These are phyloP conservation scores for Ornithoptera priamus DNA, from an alignment of 2,888 invertebrate species.

Conservation along the genomic window DNA sequence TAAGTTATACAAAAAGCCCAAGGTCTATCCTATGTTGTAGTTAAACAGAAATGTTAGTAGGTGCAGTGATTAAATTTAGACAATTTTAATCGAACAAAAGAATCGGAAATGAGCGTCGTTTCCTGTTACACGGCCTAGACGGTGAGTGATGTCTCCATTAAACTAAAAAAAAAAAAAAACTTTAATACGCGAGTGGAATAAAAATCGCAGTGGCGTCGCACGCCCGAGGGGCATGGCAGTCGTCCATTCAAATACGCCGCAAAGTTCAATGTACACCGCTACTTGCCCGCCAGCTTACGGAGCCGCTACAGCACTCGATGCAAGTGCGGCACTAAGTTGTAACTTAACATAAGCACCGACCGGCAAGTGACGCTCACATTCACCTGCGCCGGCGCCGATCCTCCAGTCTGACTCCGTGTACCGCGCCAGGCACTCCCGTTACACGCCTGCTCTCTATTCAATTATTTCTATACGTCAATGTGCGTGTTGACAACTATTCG, in stretches of 20 bases:
- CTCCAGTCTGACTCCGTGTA: slow-evolving; percentile 64
- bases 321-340: slow-evolving; percentile 50
- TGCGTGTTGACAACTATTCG: slow-evolving; percentile 58
- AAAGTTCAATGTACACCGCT: slow-evolving; percentile 74
- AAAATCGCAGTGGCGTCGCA: slow-evolving; percentile 54
- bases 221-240: slow-evolving; percentile 55
- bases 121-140: slow-evolving; percentile 23
- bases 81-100: neutral
- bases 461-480: slow-evolving; percentile 40
- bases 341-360: slow-evolving; percentile 59
- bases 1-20: too few relatives aligned
- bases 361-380: slow-evolving; percentile 71
- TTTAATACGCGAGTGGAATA: slow-evolving; percentile 44
- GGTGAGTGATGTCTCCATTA: slow-evolving; percentile 26
- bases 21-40: too few relatives aligned
- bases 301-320: slow-evolving; percentile 44
- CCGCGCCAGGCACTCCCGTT: slow-evolving; percentile 52
- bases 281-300: slow-evolving; percentile 57
- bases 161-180: slow-evolving; percentile 35
- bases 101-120: slow-evolving; percentile 2
- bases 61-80: neutral
- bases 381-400: slow-evolving; percentile 67
- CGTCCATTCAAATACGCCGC: slow-evolving; percentile 60
- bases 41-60: neutral
- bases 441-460: slow-evolving; percentile 45